Conservation (phyloP, 2,113 vertebrate genomes). For the Gymnorhina tibicen region DNA sequence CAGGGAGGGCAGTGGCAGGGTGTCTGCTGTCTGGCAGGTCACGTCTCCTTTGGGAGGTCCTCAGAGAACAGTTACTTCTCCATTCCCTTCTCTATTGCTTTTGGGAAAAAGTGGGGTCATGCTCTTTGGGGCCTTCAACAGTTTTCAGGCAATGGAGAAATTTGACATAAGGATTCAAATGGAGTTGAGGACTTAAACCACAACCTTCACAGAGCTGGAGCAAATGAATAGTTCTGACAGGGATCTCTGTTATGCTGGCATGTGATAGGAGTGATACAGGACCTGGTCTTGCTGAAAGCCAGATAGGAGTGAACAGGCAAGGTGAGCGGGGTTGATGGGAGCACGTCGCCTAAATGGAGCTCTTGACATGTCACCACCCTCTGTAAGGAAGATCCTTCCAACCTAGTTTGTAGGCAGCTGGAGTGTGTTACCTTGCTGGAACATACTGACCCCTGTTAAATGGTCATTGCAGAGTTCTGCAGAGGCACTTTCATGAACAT, state of each 20-base stretch:
- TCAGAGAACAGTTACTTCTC: background rate
- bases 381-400: background rate
- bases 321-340: accelerated
- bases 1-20: background rate
- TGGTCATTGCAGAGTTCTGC: background rate
- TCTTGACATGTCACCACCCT: background rate
- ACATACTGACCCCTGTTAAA: background rate
- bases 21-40: background rate
- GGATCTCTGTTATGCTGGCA: background rate
- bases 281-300: background rate
- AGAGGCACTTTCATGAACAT: background rate
- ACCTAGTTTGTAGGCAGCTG: background rate
- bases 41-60: background rate
- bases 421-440: background rate
- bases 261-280: background rate
- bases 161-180: background rate
- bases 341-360: background rate
- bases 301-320: background rate
- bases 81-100: background rate
- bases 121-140: background rate
- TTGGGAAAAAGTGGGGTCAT: background rate
- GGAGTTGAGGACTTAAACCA: background rate
- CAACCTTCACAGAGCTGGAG: background rate
- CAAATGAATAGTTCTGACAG: background rate
- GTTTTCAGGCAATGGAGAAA: background rate